These are phyloP conservation scores for Rhipidura dahli DNA, from an alignment of 2,113 vertebrate species.

Conservation along the genomic window DNA sequence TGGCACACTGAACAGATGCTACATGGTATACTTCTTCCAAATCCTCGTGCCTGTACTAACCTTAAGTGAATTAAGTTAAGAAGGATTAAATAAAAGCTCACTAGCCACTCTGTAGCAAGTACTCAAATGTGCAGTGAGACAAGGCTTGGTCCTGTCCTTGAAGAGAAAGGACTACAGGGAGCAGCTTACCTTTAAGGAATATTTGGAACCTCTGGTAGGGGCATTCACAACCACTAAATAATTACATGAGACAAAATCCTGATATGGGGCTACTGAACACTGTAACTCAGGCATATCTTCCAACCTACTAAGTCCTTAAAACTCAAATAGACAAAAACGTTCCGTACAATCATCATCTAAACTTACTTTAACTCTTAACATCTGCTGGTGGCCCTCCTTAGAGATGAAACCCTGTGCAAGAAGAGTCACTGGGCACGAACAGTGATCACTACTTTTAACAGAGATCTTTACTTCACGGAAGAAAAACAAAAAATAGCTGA, in stretches of 20 bases:
- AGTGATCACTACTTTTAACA: background rate
- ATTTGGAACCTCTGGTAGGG: background rate
- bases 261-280: background rate
- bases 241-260: background rate
- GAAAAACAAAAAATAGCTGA: background rate
- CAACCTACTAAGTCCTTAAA: background rate
- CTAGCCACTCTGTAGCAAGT: background rate
- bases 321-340: background rate
- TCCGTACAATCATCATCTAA: background rate
- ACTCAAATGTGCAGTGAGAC: background rate
- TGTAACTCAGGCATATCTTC: background rate
- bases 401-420: background rate
- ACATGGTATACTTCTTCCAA: background rate
- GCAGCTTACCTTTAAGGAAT: background rate
- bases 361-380: background rate
- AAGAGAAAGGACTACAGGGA: background rate
- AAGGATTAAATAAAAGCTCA: background rate
- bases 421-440: background rate
- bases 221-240: background rate
- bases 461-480: background rate
- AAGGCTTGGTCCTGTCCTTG: background rate
- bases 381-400: background rate
- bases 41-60: background rate
- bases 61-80: background rate
- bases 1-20: background rate